Evolutionary conservation across 2,797 vertebrate genomes (phyloP), one percentile per base, ranked within the genome.

Genomic region (Podarcis lilfordi): DNA sequence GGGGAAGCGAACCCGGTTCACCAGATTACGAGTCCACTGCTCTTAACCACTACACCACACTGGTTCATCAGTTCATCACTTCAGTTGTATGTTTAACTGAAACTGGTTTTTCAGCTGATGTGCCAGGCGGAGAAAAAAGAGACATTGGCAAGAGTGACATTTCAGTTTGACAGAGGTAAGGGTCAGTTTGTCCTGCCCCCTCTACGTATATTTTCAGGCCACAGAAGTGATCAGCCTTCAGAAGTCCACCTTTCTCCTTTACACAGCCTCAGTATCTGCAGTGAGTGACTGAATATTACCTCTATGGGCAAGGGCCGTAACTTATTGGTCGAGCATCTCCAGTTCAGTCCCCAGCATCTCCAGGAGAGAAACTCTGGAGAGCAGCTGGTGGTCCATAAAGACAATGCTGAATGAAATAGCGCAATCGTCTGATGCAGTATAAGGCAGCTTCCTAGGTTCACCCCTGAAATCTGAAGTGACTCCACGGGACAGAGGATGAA

Each of bases 71-170:
- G 13, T 72, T 32, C 71, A 72, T 32, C 32, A 82, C 61, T 64
- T 64, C 21, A 23, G n/a, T 93, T 82, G 89, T 90, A 29, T 71
- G 15, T 72, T 37, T 88, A 77, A 88, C 15, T 50, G 50, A 94
- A 95, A 92, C 55, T 43, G 27, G 84, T 45, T 83, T 89, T 89
- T 78, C 61, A 66, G 80, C 25, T 86, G 74, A 87, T 23, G 3
- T 72, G 71, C 8, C 27, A 50, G 75, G 55, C 8, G 64, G 80
- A 66, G 80, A 86, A 91, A 19, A 75, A 87, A 93, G 92, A 75
- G 29, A 95, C 91, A 78, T 2, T n/a, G 37, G 79, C 9, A 79
- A 59, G 50, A 55, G 15, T 21, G 8, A 55, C 77, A 55, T 59
- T n/a, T 19, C 2, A 3, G 17, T 21, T 19, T 45, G 32, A 3